phyloP scores from a whole-genome alignment of 2,797 vertebrate species.

The Poliocrania exsul region DNA sequence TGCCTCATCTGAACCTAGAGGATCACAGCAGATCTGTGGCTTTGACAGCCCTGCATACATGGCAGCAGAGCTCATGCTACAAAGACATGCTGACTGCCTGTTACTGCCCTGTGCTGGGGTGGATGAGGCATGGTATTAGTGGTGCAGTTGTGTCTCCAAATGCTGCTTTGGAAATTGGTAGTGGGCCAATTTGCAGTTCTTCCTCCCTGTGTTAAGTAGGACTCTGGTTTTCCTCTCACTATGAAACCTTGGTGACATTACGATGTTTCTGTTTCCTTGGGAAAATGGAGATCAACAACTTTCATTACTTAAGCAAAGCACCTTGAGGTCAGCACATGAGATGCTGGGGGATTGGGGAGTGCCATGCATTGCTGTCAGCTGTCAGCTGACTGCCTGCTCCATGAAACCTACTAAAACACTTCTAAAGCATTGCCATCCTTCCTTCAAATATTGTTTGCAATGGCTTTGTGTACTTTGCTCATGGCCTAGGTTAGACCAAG shows the following conservation, averaged over 20 bases:
- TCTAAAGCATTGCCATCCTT: background rate
- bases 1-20: background rate
- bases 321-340: background rate
- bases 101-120: background rate
- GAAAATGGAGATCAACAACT: background rate
- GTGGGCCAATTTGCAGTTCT: background rate
- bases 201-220: rapidly evolving
- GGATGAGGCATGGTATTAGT: background rate
- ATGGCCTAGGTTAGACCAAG: background rate
- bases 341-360: background rate
- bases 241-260: background rate
- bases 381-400: no score
- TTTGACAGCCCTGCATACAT: background rate
- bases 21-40: background rate
- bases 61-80: background rate
- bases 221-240: background rate
- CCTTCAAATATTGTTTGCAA: background rate
- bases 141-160: background rate
- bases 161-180: background rate
- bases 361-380: background rate
- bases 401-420: background rate
- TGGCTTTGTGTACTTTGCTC: background rate
- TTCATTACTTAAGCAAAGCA: background rate
- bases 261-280: rapidly evolving
- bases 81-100: background rate